Percentiles rank a stretch among this genome's conserved stretches.
These are phyloP conservation scores for Sebastes goodei DNA, from an alignment of 2,797 vertebrate species.

Conservation along the genomic window DNA sequence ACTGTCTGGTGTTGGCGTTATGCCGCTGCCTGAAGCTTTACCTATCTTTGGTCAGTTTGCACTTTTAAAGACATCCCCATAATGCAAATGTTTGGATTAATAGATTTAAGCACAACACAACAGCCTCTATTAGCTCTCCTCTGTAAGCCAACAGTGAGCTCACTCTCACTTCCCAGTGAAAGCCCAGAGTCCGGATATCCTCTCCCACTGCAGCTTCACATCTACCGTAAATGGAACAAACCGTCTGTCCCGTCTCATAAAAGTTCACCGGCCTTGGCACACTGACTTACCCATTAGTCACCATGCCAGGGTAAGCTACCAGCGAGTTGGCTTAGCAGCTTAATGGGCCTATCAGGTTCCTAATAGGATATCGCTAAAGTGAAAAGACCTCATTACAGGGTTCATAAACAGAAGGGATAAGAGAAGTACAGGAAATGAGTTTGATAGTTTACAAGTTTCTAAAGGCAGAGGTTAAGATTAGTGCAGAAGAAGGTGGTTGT, in stretches of 20 bases:
- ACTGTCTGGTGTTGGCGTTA: background rate
- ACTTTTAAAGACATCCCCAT: background rate
- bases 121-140: background rate
- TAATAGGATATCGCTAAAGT: conserved; percentile 34
- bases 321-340: conserved; percentile 21
- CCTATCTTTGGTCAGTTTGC: background rate
- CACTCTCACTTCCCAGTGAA: conserved; percentile 63
- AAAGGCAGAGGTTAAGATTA: background rate
- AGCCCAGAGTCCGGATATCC: conserved; percentile 58
- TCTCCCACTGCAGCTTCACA: conserved; percentile 35
- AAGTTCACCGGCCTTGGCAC: conserved; percentile 43
- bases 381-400: conserved; percentile 15
- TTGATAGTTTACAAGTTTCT: background rate
- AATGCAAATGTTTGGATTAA: background rate
- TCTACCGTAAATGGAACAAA: conserved; percentile 48
- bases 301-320: conserved; percentile 45
- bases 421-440: background rate
- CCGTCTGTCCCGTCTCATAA: conserved; percentile 29
- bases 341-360: conserved; percentile 50
- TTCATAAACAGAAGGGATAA: conserved; percentile 13
- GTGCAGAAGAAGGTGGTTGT: background rate
- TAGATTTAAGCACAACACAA: background rate
- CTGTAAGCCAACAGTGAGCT: conserved; percentile 43
- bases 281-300: conserved; percentile 6
- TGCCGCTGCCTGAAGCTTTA: background rate